Conservation (phyloP, 1,140 invertebrate genomes). For the Conus betulinus region DNA sequence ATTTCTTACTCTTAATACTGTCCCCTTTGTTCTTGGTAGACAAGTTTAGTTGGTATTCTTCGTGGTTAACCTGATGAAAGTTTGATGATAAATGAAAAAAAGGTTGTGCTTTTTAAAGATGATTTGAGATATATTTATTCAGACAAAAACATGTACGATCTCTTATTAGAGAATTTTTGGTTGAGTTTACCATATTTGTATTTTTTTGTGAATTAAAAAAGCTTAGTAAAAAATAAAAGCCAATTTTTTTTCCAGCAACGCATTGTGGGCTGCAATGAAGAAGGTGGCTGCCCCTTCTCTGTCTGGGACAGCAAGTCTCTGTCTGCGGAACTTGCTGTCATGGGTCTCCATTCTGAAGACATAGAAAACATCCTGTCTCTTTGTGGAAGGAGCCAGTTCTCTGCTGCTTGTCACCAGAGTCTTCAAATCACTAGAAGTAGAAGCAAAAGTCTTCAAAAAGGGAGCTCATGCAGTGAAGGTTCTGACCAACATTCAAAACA, state of each 20-base stretch:
- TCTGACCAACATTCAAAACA: background rate
- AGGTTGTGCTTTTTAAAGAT: too few species aligned
- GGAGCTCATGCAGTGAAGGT: background rate
- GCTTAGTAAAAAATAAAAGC: too few species aligned
- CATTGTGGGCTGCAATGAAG: constrained; percentile 26
- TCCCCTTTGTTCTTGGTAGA: too few species aligned
- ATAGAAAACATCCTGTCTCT: background rate
- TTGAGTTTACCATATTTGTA: too few species aligned
- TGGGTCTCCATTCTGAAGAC: background rate
- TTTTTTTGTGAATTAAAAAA: too few species aligned
- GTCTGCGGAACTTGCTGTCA: background rate
- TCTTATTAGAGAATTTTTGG: too few species aligned
- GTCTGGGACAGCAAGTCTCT: constrained; percentile 19
- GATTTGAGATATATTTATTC: too few species aligned
- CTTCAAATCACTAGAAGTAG: background rate
- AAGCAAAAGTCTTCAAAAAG: background rate
- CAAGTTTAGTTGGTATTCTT: too few species aligned
- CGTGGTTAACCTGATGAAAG: too few species aligned
- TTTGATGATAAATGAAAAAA: too few species aligned
- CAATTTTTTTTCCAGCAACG: constrained; percentile 15
- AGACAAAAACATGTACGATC: too few species aligned
- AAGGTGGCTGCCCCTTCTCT: constrained; percentile 28
- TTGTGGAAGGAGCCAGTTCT: background rate
- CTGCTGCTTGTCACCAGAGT: constrained; percentile 12
- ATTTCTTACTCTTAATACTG: too few species aligned